phyloP scores from a whole-genome alignment of 2,888 invertebrate genomes.

The Ferdinandea cuprea region DNA sequence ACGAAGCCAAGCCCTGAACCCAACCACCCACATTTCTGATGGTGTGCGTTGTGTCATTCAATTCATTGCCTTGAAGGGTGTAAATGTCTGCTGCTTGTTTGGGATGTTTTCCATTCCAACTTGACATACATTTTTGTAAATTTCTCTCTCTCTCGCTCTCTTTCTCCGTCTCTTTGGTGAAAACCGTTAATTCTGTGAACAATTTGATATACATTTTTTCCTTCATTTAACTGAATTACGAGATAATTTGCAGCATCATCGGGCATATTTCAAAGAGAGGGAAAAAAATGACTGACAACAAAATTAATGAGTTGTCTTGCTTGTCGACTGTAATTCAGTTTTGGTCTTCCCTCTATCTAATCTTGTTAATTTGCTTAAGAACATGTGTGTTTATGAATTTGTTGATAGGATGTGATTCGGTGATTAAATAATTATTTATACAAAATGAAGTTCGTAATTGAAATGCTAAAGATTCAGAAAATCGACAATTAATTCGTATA shows the following conservation, averaged over 20 bases:
- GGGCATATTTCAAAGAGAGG: constrained; percentile 3
- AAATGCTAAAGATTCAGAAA: too few species aligned
- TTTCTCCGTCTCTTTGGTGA: constrained; percentile 1
- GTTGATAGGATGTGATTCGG: too few species aligned
- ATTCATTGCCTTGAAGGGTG: constrained; percentile 68
- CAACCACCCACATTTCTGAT: constrained; percentile 29
- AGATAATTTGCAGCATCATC: constrained; percentile 61
- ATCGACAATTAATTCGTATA: too few species aligned
- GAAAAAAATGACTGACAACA: not conserved
- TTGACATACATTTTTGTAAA: constrained; percentile 67
- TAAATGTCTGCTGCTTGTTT: constrained; percentile 64
- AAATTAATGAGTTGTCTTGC: constrained; percentile 63
- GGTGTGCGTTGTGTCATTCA: constrained; percentile 47
- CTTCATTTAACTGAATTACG: constrained; percentile 50
- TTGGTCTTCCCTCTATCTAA: constrained; percentile 13
- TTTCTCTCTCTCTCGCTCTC: constrained; percentile 4
- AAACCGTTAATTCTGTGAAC: constrained; percentile 52
- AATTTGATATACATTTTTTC: constrained; percentile 22
- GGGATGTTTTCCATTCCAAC: constrained; percentile 67
- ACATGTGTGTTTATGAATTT: too few species aligned
- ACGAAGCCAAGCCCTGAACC: not conserved
- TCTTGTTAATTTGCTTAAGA: too few species aligned
- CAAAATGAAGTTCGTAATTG: too few species aligned
- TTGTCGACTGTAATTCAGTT: constrained; percentile 34
- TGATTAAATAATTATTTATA: too few species aligned